Evolutionary conservation across 2,113 vertebrate species (phyloP).

Genomic region (Sigmodon hispidus): DNA sequence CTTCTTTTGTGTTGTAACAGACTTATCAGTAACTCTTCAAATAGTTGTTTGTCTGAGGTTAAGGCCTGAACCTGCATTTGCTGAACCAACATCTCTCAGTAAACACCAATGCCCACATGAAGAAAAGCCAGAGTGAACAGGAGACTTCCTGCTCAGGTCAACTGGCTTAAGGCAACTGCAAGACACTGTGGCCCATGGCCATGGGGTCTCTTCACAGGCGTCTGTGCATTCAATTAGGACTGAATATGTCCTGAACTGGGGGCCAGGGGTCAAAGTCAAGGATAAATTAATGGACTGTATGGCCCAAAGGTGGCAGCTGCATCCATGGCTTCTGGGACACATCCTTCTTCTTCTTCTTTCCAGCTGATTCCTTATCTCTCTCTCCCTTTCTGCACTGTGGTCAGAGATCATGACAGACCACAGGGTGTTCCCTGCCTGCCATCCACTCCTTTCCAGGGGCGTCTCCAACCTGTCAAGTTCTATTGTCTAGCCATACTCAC

Average conservation of each 20-base stretch:
- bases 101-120: not conserved
- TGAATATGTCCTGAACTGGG: not conserved
- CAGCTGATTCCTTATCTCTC: not conserved
- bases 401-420: not conserved
- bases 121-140: not conserved
- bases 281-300: not conserved
- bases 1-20: not conserved
- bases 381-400: no score
- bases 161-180: not conserved
- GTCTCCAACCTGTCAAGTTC: not conserved
- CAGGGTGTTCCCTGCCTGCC: accelerated
- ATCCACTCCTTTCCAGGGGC: accelerated
- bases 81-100: not conserved
- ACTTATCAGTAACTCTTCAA: not conserved
- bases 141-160: not conserved
- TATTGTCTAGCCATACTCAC: not conserved
- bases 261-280: not conserved
- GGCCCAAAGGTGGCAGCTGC: not conserved
- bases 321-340: not conserved
- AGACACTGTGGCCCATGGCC: accelerated
- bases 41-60: not conserved
- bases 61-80: not conserved
- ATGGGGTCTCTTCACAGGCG: accelerated
- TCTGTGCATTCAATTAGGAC: not conserved
- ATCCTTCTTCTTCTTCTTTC: accelerated